Conservation (phyloP, 1,140 invertebrate genomes). For the Procambarus clarkii region DNA sequence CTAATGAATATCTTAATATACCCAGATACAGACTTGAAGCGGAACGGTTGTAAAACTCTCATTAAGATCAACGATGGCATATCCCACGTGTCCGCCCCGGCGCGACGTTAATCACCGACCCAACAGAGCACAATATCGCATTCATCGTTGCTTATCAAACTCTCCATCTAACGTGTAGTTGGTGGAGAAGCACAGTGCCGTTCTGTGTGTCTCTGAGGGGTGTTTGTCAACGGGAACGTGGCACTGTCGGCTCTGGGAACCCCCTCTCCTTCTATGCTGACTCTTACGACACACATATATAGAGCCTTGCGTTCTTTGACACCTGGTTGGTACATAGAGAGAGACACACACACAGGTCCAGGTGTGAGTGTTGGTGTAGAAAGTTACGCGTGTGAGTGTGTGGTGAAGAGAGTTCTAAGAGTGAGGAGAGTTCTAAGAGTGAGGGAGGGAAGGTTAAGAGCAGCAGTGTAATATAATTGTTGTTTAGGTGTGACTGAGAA, state of each 20-base stretch:
- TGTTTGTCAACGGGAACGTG: not conserved
- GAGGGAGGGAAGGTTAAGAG: not conserved
- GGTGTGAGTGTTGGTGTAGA: too few species aligned
- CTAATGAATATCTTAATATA: conserved; percentile 34
- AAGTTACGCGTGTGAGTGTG: not conserved
- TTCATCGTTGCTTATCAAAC: conserved; percentile 61
- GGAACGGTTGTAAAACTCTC: conserved; percentile 1
- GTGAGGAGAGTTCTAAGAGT: not conserved
- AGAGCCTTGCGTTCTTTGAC: too few species aligned
- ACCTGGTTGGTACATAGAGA: too few species aligned
- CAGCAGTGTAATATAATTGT: conserved; percentile 33
- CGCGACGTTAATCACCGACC: conserved; percentile 47
- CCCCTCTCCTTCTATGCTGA: not conserved
- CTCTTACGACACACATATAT: too few species aligned
- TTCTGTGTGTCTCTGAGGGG: conserved; percentile 19
- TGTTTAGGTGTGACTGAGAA: conserved; percentile 59
- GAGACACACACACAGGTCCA: too few species aligned
- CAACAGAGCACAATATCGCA: conserved; percentile 65
- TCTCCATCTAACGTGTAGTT: conserved; percentile 23
- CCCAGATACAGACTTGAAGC: not conserved
- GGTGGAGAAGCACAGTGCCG: conserved; percentile 26
- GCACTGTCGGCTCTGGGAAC: not conserved
- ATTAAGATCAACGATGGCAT: conserved; percentile 12
- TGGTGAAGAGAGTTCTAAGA: not conserved
- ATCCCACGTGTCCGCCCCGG: conserved; percentile 34